Conservation (phyloP, 2,113 vertebrate species). For the Peucedramus taeniatus region DNA sequence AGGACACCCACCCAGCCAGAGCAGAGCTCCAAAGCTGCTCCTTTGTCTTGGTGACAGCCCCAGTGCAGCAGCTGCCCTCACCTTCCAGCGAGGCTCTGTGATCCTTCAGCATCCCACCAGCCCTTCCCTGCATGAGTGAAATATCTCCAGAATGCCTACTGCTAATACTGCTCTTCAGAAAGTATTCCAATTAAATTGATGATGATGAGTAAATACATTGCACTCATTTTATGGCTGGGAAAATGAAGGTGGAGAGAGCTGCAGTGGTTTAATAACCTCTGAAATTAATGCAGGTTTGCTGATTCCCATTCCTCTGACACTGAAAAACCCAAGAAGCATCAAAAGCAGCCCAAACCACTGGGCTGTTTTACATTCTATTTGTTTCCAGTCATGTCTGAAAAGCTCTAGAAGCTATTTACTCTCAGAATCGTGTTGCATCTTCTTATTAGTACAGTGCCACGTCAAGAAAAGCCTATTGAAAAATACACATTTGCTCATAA, state of each 20-base stretch:
- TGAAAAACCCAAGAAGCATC: not conserved
- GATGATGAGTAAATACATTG: not conserved
- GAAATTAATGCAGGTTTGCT: not conserved
- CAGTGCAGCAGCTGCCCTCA: not conserved
- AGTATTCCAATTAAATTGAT: not conserved
- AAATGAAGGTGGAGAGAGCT: not conserved
- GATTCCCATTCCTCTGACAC: not conserved
- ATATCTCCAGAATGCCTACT: not conserved
- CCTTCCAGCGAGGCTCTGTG: not conserved
- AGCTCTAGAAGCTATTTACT: constrained; percentile 2
- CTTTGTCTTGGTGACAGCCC: not conserved
- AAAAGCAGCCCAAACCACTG: not conserved
- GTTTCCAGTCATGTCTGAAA: not conserved
- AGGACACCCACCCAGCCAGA: not conserved
- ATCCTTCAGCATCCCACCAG: not conserved
- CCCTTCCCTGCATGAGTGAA: not conserved
- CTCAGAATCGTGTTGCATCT: not conserved
- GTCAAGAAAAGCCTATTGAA: not conserved
- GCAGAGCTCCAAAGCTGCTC: not conserved
- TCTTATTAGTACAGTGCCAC: not conserved
- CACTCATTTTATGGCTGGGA: not conserved
- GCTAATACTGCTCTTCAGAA: not conserved
- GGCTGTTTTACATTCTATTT: not conserved
- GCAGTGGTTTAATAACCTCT: not conserved
- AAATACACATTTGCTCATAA: constrained; percentile 4